Percentiles rank a stretch among this genome's conserved stretches.
Conservation (phyloP, 2,888 invertebrate genomes). For the Phorcus lineatus region DNA sequence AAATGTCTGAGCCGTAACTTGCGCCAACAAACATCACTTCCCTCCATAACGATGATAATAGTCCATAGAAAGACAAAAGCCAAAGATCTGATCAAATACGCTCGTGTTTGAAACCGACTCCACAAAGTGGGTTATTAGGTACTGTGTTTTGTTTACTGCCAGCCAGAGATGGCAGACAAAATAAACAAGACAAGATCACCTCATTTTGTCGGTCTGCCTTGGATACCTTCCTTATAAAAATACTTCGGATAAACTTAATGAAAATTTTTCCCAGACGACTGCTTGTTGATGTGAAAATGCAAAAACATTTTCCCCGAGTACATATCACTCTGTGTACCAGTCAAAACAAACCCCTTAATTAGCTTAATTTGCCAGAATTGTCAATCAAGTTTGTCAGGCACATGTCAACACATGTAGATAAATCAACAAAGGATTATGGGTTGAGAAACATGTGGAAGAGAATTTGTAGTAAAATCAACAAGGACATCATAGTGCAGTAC, state of each 20-base stretch:
- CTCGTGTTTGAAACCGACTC: conserved; percentile 1
- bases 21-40: background rate
- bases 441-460: too few relatives aligned
- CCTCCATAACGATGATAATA: background rate
- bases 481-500: too few relatives aligned
- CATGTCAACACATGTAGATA: too few relatives aligned
- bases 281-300: too few relatives aligned
- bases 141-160: conserved; percentile 11
- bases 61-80: background rate
- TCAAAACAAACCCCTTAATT: too few relatives aligned
- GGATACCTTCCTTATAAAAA: background rate
- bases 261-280: too few relatives aligned
- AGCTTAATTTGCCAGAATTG: too few relatives aligned
- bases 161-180: conserved; percentile 7
- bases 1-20: conserved; percentile 5
- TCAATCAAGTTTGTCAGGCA: too few relatives aligned
- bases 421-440: too few relatives aligned
- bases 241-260: background rate
- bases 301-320: too few relatives aligned
- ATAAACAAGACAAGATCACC: background rate
- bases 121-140: background rate
- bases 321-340: too few relatives aligned
- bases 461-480: too few relatives aligned
- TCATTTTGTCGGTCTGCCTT: background rate
- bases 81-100: conserved; percentile 7